phyloP scores from a whole-genome alignment of 2,888 invertebrate genomes.

The Cephus runcator region DNA sequence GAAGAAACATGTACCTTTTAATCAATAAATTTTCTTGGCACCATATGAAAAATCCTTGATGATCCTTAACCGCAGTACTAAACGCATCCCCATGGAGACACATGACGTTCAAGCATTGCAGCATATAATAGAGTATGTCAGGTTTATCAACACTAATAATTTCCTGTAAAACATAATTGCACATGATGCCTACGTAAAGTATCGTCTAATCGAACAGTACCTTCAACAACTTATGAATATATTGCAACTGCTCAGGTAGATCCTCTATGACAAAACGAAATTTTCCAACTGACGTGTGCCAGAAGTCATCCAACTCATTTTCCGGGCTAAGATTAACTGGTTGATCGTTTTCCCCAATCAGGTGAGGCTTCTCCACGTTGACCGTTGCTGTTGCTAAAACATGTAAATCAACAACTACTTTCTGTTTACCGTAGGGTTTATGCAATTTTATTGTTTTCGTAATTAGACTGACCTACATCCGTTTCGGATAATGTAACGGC shows the following conservation, averaged over 20 bases:
- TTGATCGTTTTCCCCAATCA: constrained; percentile 81
- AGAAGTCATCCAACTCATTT: constrained; percentile 85
- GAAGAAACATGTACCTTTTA: constrained; percentile 76
- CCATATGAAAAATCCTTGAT: constrained; percentile 94
- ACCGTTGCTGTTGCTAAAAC: constrained; percentile 73
- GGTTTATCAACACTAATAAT: constrained; percentile 85
- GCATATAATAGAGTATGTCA: constrained; percentile 91
- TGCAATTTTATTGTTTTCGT: background rate
- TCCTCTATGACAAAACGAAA: constrained; percentile 92
- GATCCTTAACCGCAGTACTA: constrained; percentile 85
- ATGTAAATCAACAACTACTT: constrained; percentile 22
- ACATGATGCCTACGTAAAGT: background rate
- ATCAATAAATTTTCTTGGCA: constrained; percentile 95
- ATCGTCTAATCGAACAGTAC: constrained; percentile 60
- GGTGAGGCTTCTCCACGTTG: constrained; percentile 80
- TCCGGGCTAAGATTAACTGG: constrained; percentile 76
- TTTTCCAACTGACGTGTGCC: constrained; percentile 93
- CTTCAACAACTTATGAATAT: constrained; percentile 90
- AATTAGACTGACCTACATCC: constrained; percentile 77
- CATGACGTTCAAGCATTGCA: constrained; percentile 91
- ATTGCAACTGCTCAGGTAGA: constrained; percentile 91
- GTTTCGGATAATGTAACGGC: constrained; percentile 90
- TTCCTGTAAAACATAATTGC: constrained; percentile 69
- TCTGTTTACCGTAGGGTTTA: background rate
- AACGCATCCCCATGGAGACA: constrained; percentile 95